These are phyloP conservation scores for Epirrhoe tristata DNA, from an alignment of 2,888 invertebrate species.

Conservation along the genomic window DNA sequence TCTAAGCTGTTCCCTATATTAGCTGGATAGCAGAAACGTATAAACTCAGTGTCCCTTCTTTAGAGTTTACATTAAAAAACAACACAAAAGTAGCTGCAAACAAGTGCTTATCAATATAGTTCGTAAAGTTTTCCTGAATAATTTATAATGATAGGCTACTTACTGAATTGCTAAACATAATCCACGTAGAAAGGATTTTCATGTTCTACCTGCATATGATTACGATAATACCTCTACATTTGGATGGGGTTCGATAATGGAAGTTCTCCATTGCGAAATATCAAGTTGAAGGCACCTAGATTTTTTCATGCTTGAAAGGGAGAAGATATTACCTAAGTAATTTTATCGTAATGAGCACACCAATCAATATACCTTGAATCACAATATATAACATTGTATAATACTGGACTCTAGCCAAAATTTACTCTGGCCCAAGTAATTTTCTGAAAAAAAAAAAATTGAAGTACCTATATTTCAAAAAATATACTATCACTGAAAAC, in stretches of 20 bases:
- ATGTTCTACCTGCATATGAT: constrained; percentile 64
- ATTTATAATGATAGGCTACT: constrained; percentile 58
- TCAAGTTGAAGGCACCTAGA: constrained; percentile 1
- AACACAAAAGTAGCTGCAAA: too few species aligned
- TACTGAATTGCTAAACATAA: constrained; percentile 57
- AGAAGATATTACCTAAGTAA: neutral
- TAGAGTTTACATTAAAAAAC: too few species aligned
- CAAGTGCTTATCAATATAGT: neutral
- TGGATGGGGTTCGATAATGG: constrained; percentile 30
- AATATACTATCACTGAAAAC: too few species aligned
- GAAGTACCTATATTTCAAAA: too few species aligned
- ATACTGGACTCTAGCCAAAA: too few species aligned
- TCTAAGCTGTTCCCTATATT: too few species aligned
- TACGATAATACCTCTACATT: constrained; percentile 50
- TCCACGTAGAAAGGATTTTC: constrained; percentile 68
- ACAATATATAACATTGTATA: neutral
- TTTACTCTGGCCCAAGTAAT: too few species aligned
- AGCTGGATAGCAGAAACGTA: too few species aligned
- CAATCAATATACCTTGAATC: neutral
- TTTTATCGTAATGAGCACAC: constrained; percentile 9
- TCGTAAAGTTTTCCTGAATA: constrained; percentile 51
- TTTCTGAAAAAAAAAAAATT: too few species aligned
- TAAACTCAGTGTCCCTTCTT: too few species aligned
- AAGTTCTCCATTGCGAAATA: constrained; percentile 14
- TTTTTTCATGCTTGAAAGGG: constrained; percentile 6